These are phyloP conservation scores for Heliconius charithonia DNA, from an alignment of 2,888 invertebrate species.

Conservation along the genomic window DNA sequence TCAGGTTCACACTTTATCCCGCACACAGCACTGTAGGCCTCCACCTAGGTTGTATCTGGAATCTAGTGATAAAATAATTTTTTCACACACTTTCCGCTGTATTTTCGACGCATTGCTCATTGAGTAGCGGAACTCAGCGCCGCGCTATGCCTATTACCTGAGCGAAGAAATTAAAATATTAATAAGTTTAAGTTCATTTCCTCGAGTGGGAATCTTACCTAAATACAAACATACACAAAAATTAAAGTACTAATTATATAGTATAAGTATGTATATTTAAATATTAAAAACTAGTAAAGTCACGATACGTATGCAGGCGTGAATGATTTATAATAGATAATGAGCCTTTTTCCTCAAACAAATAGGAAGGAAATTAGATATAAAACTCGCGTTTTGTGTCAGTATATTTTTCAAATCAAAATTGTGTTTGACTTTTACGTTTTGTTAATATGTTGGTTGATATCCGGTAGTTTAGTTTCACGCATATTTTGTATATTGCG, in stretches of 20 bases:
- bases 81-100: no score
- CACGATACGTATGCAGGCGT: slow-evolving; percentile 3
- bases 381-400: neutral
- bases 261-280: neutral
- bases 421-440: neutral
- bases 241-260: neutral
- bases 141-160: no score
- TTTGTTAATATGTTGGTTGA: neutral
- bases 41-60: no score
- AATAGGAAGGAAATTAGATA: slow-evolving; percentile 25
- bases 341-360: slow-evolving; percentile 10
- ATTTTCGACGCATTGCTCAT: no score
- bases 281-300: slow-evolving; percentile 14
- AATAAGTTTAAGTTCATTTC: no score
- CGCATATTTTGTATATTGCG: neutral
- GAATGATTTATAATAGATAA: slow-evolving; percentile 24
- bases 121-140: no score
- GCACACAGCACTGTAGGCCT: no score
- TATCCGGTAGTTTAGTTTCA: neutral
- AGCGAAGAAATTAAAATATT: no score
- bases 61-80: no score
- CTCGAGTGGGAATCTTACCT: no score
- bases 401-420: neutral
- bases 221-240: no score
- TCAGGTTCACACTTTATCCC: no score